Evolutionary conservation across 2,888 invertebrate genomes (phyloP).

Genomic region (Halictus ligatus): DNA sequence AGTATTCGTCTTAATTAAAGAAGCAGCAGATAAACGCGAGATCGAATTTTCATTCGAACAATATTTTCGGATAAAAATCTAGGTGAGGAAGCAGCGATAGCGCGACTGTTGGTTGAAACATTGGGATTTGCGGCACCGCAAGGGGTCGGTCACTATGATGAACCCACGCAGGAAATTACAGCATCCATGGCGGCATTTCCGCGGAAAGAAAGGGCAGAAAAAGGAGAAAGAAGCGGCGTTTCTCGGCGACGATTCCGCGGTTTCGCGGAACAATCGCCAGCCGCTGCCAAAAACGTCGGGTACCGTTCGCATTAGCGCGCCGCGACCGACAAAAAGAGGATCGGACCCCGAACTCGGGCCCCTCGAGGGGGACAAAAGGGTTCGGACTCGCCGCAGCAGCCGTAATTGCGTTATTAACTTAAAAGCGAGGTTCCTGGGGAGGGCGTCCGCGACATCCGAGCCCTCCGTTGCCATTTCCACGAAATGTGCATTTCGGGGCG

Average conservation of each 20-base stretch:
- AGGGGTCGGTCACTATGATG: background rate
- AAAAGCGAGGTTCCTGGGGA: slow-evolving; percentile 76
- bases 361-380: slow-evolving; percentile 52
- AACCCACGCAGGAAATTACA: slow-evolving; percentile 14
- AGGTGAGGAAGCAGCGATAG: background rate
- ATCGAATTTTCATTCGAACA: background rate
- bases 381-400: slow-evolving; percentile 70
- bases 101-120: background rate
- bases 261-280: slow-evolving; percentile 46
- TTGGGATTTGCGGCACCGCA: background rate
- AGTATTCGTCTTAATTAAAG: too few relatives aligned
- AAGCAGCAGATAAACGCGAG: background rate
- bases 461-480: slow-evolving; percentile 33
- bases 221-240: background rate
- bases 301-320: slow-evolving; percentile 48
- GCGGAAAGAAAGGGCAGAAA: slow-evolving; percentile 12
- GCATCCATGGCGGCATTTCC: background rate
- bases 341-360: slow-evolving; percentile 27
- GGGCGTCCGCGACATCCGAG: slow-evolving; percentile 63
- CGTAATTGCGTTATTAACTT: slow-evolving; percentile 80
- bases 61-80: background rate
- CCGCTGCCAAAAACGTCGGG: slow-evolving; percentile 50
- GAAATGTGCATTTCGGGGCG: slow-evolving; percentile 14
- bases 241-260: slow-evolving; percentile 36
- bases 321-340: slow-evolving; percentile 29